Evolutionary conservation across 2,888 invertebrate genomes (phyloP).

Genomic region (Agrotis ipsilon): DNA sequence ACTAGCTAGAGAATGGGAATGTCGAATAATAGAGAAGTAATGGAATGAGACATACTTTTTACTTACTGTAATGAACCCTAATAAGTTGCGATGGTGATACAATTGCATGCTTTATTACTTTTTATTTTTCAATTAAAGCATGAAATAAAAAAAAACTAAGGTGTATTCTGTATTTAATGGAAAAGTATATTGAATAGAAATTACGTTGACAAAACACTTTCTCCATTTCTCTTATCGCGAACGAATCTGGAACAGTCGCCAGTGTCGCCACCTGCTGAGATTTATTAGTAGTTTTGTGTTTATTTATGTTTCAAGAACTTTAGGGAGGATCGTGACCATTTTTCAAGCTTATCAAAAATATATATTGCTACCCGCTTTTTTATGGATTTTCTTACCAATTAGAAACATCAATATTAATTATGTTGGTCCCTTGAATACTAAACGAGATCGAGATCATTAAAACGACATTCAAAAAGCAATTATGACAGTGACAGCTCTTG

Average conservation of each 20-base stretch:
- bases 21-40: too few species aligned
- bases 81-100: neutral
- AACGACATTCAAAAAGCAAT: neutral
- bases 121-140: too few species aligned
- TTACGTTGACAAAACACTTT: conserved; percentile 48
- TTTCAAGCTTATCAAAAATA: conserved; percentile 3
- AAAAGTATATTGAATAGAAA: conserved; percentile 46
- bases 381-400: neutral
- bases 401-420: neutral
- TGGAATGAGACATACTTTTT: too few species aligned
- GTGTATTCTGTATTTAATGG: conserved; percentile 36
- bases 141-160: too few species aligned
- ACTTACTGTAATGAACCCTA: too few species aligned
- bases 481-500: neutral
- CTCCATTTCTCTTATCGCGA: conserved; percentile 35
- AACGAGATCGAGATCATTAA: neutral
- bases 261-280: conserved; percentile 16
- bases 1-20: too few species aligned
- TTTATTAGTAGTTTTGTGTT: conserved; percentile 22
- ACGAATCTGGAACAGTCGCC: conserved; percentile 29
- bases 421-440: neutral
- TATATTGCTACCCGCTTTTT: neutral
- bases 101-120: too few species aligned
- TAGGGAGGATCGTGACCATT: neutral
- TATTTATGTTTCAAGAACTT: conserved; percentile 15